Percentiles rank a stretch among this genome's conserved stretches.
phyloP scores from a whole-genome alignment of 2,888 invertebrate genomes.

The Amblyjoppa proteus region DNA sequence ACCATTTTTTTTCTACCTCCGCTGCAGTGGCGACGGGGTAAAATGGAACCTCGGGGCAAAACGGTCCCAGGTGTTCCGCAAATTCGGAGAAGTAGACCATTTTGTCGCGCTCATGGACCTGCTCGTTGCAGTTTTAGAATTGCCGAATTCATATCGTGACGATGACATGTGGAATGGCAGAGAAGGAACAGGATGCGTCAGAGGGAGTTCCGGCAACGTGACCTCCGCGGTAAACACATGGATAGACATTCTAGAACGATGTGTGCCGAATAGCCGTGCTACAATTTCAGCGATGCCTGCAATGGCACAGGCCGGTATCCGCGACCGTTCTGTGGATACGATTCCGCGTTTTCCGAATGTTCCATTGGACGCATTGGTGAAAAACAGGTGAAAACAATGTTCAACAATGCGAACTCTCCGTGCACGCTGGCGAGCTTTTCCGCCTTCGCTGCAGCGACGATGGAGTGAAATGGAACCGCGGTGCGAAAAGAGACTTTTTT shows the following conservation, averaged over 20 bases:
- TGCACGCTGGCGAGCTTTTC: not conserved
- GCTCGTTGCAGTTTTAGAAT: not conserved
- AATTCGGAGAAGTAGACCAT: too few species aligned
- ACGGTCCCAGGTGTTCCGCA: too few species aligned
- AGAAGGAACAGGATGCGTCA: conserved; percentile 20
- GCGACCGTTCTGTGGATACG: conserved; percentile 63
- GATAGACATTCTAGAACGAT: conserved; percentile 7
- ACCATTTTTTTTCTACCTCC: too few species aligned
- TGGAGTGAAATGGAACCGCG: too few species aligned
- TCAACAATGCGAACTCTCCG: conserved; percentile 29
- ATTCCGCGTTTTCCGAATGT: conserved; percentile 60
- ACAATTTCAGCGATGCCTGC: not conserved
- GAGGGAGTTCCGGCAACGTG: conserved; percentile 47
- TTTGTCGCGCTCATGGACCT: not conserved
- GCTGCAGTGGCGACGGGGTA: too few species aligned
- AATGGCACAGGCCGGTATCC: not conserved
- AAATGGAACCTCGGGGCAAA: too few species aligned
- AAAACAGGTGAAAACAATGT: conserved; percentile 33
- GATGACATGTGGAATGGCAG: not conserved
- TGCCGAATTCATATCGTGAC: not conserved
- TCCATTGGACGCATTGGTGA: conserved; percentile 57
- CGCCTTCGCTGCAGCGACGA: too few species aligned
- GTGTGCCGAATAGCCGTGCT: conserved; percentile 1
- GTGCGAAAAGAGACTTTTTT: too few species aligned
- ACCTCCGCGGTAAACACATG: conserved; percentile 21